phyloP scores from a whole-genome alignment of 2,888 invertebrate species.

The Hypomecis punctinalis region DNA sequence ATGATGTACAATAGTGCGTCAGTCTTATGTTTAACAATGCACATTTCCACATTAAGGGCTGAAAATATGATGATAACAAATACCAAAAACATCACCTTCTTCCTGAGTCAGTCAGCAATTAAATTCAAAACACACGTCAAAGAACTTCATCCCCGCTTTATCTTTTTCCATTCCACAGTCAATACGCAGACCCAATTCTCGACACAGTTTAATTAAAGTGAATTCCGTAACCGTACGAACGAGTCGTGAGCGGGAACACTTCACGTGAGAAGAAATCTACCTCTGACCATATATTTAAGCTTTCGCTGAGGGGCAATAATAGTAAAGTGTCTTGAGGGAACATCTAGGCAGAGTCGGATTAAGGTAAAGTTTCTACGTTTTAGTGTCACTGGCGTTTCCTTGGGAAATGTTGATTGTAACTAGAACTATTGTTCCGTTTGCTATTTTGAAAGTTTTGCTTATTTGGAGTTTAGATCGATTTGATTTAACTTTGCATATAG shows the following conservation, averaged over 20 bases:
- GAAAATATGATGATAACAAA: too few relatives aligned
- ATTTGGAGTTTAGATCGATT: too few relatives aligned
- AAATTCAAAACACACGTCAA: background rate
- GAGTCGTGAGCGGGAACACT: conserved; percentile 43
- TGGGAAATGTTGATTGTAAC: too few relatives aligned
- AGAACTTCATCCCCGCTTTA: background rate
- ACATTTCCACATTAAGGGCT: too few relatives aligned
- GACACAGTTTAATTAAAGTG: conserved; percentile 54
- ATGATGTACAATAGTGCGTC: background rate
- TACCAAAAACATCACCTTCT: too few relatives aligned
- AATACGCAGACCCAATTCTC: conserved; percentile 12
- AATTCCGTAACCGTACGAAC: conserved; percentile 38
- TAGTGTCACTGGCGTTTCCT: background rate
- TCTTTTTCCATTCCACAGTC: conserved; percentile 3
- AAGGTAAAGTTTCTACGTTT: background rate
- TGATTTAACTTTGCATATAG: too few relatives aligned
- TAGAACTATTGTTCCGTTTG: too few relatives aligned
- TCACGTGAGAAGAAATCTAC: conserved; percentile 56
- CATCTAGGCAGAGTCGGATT: conserved; percentile 49
- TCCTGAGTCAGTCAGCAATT: too few relatives aligned
- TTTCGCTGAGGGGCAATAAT: conserved; percentile 68
- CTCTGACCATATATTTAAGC: conserved; percentile 65
- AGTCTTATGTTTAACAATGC: too few relatives aligned
- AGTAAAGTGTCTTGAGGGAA: conserved; percentile 72
- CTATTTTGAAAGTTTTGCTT: too few relatives aligned